Base-by-base conservation (phyloP, 2,888 invertebrate species). In the Lapara coniferarum region DNA sequence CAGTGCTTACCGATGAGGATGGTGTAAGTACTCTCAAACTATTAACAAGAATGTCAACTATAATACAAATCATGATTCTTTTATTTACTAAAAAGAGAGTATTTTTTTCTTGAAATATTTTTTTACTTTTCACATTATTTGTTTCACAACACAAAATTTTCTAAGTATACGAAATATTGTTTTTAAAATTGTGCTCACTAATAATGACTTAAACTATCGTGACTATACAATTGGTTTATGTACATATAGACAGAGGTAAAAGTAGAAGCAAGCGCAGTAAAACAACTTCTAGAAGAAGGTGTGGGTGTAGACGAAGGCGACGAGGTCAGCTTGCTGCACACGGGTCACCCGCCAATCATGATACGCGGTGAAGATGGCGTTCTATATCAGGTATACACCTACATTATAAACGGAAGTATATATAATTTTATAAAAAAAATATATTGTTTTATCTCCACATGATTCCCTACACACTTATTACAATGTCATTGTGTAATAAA, bases 311-410 rank as follows among this genome's bases (percentile, higher is more conserved):
- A 90, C 37, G 92, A 91, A 0, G 87, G 87, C 2, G 92, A 91
- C 57, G 93, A 90, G 72, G 92, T 90, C n/a, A 82, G 83, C 6
- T 77, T 90, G 67, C 74, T 91, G 71, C 90, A 89, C 77, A 72
- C 89, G 1, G 88, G 85, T 4, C 95, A 95, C 46, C 94, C 95
- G 72, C 96, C 97, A 16, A 95, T 97, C 73, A 95, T 97, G 81
- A 97, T 97, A 56, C 96, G 97, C 0, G 97, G 97, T 0, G 97
- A 97, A 77, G 97, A 97, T 81, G 97, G 97, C n/a, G 96, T 96
- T 0, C 94, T 97, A 12, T 97, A 96, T 85, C 96, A 96, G 91
- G 95, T 95, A 74, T 19, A 10, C 12, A 19, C 10, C 12, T 37
- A 6, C 37, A 37, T 8, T 37, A 37, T 1, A 37, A 37, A 37